Percentiles rank a stretch among this genome's conserved stretches.
Conservation (phyloP, 2,113 vertebrate genomes). For the Laterallus jamaicensis region DNA sequence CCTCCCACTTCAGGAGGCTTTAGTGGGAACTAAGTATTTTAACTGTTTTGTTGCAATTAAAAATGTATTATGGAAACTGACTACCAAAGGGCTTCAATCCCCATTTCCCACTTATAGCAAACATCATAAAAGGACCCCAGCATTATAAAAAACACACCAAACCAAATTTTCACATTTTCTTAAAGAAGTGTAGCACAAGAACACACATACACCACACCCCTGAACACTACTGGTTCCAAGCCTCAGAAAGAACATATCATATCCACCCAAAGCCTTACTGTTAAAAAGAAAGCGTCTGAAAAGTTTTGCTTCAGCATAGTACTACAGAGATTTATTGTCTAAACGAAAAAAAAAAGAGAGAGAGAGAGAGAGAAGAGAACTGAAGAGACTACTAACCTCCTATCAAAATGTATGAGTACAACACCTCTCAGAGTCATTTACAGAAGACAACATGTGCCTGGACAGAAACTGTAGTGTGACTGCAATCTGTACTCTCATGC, state of each 20-base stretch:
- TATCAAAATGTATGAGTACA: background rate
- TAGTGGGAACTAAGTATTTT: background rate
- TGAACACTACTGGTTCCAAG: background rate
- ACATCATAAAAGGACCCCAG: background rate
- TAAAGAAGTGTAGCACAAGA: background rate
- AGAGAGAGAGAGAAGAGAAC: no score
- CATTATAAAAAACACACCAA: background rate
- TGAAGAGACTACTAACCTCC: background rate
- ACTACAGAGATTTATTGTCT: background rate
- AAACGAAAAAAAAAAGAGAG: background rate
- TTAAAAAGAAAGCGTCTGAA: background rate
- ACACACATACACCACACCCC: no score
- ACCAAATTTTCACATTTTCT: background rate
- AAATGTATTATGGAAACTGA: background rate
- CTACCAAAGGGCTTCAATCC: background rate
- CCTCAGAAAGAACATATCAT: background rate
- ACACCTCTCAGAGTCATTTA: background rate
- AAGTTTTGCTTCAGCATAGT: background rate
- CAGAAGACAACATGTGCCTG: background rate
- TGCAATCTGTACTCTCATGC: background rate
- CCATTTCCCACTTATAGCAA: background rate
- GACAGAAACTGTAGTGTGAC: background rate
- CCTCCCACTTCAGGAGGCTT: background rate
- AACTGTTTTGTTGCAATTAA: background rate
- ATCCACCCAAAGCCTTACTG: background rate